Conservation (phyloP, 1,140 invertebrate genomes). For the Nylanderia fulva region DNA sequence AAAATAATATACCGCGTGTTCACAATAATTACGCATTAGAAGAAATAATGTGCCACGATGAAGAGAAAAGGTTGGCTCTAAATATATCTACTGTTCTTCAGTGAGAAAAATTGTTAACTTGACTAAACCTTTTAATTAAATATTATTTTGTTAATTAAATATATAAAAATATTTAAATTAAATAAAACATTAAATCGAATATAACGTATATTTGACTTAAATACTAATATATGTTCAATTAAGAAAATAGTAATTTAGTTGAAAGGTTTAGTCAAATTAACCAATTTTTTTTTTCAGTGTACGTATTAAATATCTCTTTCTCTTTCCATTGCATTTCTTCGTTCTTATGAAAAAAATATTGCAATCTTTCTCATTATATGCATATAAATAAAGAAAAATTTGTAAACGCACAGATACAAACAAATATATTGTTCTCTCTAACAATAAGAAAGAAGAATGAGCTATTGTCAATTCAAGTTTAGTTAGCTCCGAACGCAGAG, state of each 20-base stretch:
- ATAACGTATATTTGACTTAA: too few relatives aligned
- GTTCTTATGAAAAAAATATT: constrained; percentile 55
- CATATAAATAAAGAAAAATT: constrained; percentile 10
- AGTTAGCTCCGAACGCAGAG: constrained; percentile 35
- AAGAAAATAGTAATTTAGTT: too few relatives aligned
- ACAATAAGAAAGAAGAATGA: neutral
- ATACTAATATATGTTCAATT: too few relatives aligned
- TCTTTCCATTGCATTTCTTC: neutral
- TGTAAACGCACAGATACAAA: neutral
- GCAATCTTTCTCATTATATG: constrained; percentile 40
- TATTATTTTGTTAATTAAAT: too few relatives aligned
- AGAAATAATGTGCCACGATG: neutral
- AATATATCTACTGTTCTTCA: neutral
- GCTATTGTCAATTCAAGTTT: constrained; percentile 51
- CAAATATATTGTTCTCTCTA: neutral
- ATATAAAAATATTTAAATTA: too few relatives aligned
- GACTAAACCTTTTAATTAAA: too few relatives aligned
- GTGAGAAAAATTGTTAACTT: too few relatives aligned
- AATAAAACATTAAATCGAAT: too few relatives aligned
- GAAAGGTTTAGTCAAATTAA: too few relatives aligned
- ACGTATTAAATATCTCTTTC: neutral
- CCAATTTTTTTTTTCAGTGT: too few relatives aligned
- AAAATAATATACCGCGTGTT: neutral
- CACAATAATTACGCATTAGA: neutral
- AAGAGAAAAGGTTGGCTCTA: neutral